Conservation (phyloP, 1,140 invertebrate species). For the Drosophila paulistorum region DNA sequence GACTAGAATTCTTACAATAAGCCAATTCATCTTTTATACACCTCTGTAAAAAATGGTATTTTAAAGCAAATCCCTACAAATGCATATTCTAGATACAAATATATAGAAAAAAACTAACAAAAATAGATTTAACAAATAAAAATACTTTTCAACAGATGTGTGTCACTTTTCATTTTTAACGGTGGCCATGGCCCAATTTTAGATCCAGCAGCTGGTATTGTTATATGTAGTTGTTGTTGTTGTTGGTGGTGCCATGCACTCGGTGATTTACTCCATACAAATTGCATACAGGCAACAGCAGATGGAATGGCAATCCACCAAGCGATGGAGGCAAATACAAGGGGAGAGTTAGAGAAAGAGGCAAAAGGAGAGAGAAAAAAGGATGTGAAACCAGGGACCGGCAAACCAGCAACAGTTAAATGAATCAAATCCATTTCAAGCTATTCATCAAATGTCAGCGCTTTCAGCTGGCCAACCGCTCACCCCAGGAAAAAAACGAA, state of each 20-base stretch:
- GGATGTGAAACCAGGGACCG: slow-evolving; percentile 26
- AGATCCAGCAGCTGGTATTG: not conserved
- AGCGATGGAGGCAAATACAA: not conserved
- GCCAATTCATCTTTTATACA: too few relatives aligned
- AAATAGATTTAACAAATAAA: not conserved
- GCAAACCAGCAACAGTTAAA: slow-evolving; percentile 67
- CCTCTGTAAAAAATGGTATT: too few relatives aligned
- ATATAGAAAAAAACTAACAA: not conserved
- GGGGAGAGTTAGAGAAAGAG: not conserved
- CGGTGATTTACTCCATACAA: slow-evolving; percentile 53
- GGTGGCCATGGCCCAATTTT: slow-evolving; percentile 26
- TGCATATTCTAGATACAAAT: not conserved
- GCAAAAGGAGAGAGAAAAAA: not conserved
- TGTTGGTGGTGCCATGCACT: slow-evolving; percentile 27
- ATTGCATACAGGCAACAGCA: slow-evolving; percentile 33
- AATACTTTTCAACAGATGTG: slow-evolving; percentile 33
- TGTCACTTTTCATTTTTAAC: slow-evolving; percentile 52
- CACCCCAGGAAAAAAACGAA: slow-evolving; percentile 14
- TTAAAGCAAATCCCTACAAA: not conserved
- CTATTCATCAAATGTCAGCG: slow-evolving; percentile 76
- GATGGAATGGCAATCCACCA: slow-evolving; percentile 27
- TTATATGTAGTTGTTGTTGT: slow-evolving; percentile 7
- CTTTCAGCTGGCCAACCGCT: slow-evolving; percentile 48
- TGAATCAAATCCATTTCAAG: slow-evolving; percentile 78
- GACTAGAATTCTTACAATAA: too few relatives aligned